phyloP scores from a whole-genome alignment of 2,888 invertebrate genomes.

The Dasypogon diadema region DNA sequence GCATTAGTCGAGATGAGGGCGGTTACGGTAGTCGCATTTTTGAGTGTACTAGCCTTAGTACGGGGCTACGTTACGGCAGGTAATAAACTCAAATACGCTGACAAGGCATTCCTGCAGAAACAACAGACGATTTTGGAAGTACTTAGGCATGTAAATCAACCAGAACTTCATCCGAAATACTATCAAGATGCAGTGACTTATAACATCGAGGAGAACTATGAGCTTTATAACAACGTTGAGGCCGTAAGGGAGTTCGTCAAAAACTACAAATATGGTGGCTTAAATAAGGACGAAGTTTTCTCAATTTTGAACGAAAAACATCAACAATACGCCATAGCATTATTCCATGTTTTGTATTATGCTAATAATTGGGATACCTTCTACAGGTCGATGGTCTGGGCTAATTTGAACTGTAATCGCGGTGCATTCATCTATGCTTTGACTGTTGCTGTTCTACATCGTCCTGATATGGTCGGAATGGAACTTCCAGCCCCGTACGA shows the following conservation, averaged over 20 bases:
- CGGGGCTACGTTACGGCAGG: slow-evolving; percentile 40
- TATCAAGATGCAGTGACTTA: slow-evolving; percentile 49
- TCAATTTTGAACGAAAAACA: slow-evolving; percentile 53
- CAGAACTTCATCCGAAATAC: slow-evolving; percentile 52
- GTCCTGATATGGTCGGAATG: slow-evolving; percentile 71
- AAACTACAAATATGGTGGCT: slow-evolving; percentile 31
- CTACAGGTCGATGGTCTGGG: slow-evolving; percentile 75
- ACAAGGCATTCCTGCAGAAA: slow-evolving; percentile 52
- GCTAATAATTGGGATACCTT: slow-evolving; percentile 79
- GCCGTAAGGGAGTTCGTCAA: slow-evolving; percentile 52
- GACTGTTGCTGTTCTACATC: slow-evolving; percentile 73
- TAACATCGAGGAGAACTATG: slow-evolving; percentile 46
- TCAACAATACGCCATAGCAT: slow-evolving; percentile 67
- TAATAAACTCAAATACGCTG: slow-evolving; percentile 51
- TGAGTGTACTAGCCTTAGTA: slow-evolving; percentile 50
- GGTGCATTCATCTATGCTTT: slow-evolving; percentile 73
- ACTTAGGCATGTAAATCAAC: slow-evolving; percentile 53
- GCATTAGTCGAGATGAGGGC: slow-evolving; percentile 57
- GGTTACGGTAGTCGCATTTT: slow-evolving; percentile 52
- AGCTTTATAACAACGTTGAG: slow-evolving; percentile 43
- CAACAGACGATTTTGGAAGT: slow-evolving; percentile 55
- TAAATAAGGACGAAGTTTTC: slow-evolving; percentile 54
- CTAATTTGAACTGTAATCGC: slow-evolving; percentile 73
- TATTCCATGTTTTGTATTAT: slow-evolving; percentile 75
- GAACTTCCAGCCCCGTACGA: slow-evolving; percentile 76